Conservation (phyloP, 2,113 vertebrate genomes). For the Drymodes brunneopygia region DNA sequence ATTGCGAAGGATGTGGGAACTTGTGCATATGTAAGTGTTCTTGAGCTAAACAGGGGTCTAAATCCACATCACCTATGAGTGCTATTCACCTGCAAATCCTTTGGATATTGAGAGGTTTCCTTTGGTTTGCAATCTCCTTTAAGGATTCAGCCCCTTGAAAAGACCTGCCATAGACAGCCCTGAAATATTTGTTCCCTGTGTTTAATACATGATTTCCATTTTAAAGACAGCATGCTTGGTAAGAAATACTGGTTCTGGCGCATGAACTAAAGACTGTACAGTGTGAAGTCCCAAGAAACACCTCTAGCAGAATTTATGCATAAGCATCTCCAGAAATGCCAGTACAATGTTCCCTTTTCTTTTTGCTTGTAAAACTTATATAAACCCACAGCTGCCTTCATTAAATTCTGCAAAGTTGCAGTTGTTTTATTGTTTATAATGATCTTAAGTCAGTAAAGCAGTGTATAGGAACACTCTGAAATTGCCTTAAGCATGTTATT, state of each 20-base stretch:
- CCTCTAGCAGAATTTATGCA: neutral
- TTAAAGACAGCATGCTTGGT: neutral
- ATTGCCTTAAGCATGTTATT: neutral
- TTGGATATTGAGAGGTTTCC: neutral
- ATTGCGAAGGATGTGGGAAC: constrained; percentile 90
- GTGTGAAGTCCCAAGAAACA: neutral
- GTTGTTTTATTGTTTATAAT: neutral
- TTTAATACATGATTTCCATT: neutral
- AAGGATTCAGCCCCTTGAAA: neutral
- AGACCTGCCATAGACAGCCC: neutral
- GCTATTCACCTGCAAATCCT: neutral
- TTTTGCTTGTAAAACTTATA: neutral
- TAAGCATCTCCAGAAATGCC: neutral
- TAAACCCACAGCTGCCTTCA: neutral
- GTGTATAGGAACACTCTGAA: neutral
- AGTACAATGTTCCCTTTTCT: neutral
- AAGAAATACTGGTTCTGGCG: neutral
- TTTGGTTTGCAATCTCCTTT: neutral
- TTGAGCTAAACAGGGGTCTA: neutral
- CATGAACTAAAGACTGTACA: neutral
- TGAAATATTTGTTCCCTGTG: neutral
- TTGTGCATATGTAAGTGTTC: constrained; percentile 86
- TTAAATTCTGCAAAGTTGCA: neutral
- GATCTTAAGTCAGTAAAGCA: neutral
- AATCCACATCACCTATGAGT: neutral